A percentile compares a stretch with the other conserved stretches of the same genome.
phyloP scores from a whole-genome alignment of 2,113 vertebrate species.

The Brevimyrus niger region DNA sequence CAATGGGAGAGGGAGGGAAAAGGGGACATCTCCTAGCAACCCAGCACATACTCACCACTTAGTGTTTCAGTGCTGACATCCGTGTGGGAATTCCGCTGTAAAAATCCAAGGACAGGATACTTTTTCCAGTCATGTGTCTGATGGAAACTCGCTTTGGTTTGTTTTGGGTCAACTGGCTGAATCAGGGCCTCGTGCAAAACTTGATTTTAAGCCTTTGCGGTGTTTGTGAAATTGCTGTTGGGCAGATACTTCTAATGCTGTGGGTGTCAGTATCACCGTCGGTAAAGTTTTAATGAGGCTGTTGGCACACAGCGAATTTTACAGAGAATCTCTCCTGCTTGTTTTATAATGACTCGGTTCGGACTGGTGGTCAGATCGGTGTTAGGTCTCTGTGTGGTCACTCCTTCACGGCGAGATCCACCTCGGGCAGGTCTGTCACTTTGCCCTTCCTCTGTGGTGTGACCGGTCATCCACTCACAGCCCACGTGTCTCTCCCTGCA shows the following conservation, averaged over 20 bases:
- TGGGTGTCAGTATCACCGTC: not conserved
- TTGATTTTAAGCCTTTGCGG: not conserved
- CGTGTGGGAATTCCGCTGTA: not conserved
- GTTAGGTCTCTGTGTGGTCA: not conserved
- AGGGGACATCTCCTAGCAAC: not conserved
- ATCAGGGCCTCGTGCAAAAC: not conserved
- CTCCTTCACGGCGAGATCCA: not conserved
- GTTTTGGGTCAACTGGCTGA: not conserved
- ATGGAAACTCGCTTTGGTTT: not conserved
- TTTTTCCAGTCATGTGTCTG: not conserved
- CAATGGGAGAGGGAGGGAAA: not conserved
- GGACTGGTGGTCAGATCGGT: not conserved
- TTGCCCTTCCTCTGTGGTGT: not conserved
- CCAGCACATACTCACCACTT: not conserved
- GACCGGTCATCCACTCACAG: not conserved
- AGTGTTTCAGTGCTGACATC: not conserved
- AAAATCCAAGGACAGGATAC: not conserved
- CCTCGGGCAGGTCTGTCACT: not conserved
- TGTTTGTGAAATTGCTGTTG: not conserved
- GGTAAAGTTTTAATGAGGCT: not conserved
- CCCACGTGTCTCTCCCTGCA: conserved; percentile 39
- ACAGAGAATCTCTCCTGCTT: not conserved
- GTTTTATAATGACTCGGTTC: not conserved
- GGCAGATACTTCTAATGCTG: not conserved
- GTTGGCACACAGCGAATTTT: not conserved